Evolutionary conservation across 2,113 vertebrate species (phyloP).

Genomic region (Mola mola): DNA sequence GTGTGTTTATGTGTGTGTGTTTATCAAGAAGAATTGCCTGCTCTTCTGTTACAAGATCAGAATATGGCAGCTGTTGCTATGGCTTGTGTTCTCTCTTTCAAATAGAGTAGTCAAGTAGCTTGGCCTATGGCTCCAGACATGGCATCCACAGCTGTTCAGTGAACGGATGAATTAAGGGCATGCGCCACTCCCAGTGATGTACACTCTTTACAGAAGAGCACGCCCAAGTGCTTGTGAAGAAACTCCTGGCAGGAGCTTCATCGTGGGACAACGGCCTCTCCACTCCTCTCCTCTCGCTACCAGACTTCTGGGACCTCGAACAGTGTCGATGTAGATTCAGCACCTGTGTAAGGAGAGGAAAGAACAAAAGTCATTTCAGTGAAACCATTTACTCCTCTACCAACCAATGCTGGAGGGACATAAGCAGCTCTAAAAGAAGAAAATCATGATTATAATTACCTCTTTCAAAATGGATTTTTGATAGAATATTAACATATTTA

Average conservation of each 20-base stretch:
- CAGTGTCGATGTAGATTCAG: slow-evolving; percentile 60
- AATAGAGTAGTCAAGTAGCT: slow-evolving; percentile 43
- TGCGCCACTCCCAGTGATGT: slow-evolving; percentile 17
- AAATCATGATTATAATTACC: too few species aligned
- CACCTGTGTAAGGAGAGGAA: slow-evolving; percentile 18
- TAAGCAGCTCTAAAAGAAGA: too few species aligned
- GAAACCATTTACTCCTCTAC: too few species aligned
- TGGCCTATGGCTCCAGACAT: slow-evolving; percentile 41
- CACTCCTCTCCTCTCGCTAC: slow-evolving; percentile 62
- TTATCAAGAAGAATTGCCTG: slow-evolving; percentile 53
- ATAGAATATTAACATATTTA: too few species aligned
- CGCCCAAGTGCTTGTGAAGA: slow-evolving; percentile 41
- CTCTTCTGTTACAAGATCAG: slow-evolving; percentile 47
- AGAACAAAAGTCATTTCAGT: too few species aligned
- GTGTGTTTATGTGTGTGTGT: slow-evolving; percentile 4
- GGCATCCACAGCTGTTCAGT: slow-evolving; percentile 43
- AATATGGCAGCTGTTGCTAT: slow-evolving; percentile 71
- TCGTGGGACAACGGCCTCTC: slow-evolving; percentile 7
- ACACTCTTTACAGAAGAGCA: slow-evolving; percentile 18
- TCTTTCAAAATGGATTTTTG: too few species aligned
- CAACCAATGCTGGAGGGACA: too few species aligned
- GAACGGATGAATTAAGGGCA: slow-evolving; percentile 25
- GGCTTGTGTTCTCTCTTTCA: slow-evolving; percentile 62
- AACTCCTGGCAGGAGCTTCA: slow-evolving; percentile 16
- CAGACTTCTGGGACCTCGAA: slow-evolving; percentile 83